Percentiles rank a stretch among this genome's conserved stretches.
Evolutionary conservation across 2,888 invertebrate species (phyloP).

Genomic region (Lithophane socia): DNA sequence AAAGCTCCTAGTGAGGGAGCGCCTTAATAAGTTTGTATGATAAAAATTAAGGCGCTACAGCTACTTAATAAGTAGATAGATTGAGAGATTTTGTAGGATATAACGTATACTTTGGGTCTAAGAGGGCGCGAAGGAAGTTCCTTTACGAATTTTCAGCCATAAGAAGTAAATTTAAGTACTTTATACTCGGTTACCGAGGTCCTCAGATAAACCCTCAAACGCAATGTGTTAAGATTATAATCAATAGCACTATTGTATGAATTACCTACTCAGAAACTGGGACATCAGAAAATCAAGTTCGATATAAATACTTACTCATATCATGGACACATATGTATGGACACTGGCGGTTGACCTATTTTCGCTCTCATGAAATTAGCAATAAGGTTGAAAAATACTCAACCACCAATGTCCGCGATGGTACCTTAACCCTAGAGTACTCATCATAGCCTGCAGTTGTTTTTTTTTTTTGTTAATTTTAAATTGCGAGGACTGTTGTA

Average conservation of each 20-base stretch:
- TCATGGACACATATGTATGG: too few relatives aligned
- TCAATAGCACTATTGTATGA: not conserved
- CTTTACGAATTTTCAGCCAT: not conserved
- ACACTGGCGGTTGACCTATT: conserved; percentile 7
- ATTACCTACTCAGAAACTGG: not conserved
- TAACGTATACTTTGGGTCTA: not conserved
- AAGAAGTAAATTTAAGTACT: not conserved
- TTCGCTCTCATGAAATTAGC: not conserved
- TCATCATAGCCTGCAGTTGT: too few relatives aligned
- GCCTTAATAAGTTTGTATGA: conserved; percentile 19
- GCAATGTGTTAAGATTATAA: not conserved
- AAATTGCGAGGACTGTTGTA: not conserved
- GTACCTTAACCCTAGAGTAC: not conserved
- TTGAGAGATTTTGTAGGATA: conserved; percentile 1
- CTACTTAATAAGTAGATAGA: conserved; percentile 12
- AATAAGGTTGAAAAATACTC: conserved; percentile 10
- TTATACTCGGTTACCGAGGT: too few relatives aligned
- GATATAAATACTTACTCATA: too few relatives aligned
- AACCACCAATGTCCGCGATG: not conserved
- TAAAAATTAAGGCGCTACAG: conserved; percentile 4
- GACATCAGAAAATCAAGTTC: not conserved
- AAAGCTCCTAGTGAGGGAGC: too few relatives aligned
- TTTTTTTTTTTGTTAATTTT: not conserved
- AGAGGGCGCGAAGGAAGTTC: not conserved
- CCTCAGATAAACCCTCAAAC: not conserved